Evolutionary conservation across 2,113 vertebrate genomes (phyloP).

Genomic region (Diadophis punctatus): DNA sequence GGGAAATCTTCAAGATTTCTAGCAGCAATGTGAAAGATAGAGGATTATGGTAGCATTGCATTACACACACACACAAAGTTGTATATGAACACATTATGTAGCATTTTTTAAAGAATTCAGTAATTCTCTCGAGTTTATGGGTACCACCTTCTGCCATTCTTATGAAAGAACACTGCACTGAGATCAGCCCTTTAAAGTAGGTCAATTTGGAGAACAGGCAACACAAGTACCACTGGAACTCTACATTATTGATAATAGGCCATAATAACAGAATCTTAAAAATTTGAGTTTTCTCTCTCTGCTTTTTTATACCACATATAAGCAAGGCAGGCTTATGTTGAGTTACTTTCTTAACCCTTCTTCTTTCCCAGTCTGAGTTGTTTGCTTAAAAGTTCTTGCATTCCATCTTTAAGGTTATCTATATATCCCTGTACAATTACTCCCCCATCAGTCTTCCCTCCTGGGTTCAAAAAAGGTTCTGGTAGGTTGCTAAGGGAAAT

Average conservation of each 20-base stretch:
- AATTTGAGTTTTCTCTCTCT: background rate
- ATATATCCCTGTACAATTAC: background rate
- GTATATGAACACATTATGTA: background rate
- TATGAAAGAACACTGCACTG: background rate
- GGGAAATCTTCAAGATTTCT: conserved; percentile 1
- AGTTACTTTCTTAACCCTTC: background rate
- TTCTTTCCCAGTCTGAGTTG: background rate
- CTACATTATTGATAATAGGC: background rate
- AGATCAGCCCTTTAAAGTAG: background rate
- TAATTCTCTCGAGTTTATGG: background rate
- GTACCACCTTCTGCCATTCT: background rate
- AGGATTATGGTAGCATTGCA: background rate
- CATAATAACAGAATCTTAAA: background rate
- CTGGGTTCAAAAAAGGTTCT: background rate
- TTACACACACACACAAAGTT: background rate
- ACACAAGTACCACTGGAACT: background rate
- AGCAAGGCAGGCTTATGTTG: background rate
- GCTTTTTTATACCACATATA: background rate
- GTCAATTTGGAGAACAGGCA: background rate
- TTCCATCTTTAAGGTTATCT: background rate
- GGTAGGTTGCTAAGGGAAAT: background rate
- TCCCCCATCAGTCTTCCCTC: background rate
- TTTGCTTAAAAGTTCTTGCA: background rate
- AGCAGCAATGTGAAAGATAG: conserved; percentile 15
- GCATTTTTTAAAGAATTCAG: background rate